Evolutionary conservation across 1,140 invertebrate genomes (phyloP), one percentile per base, ranked within the genome.

Genomic region (Holcopasites calliopsidis): DNA sequence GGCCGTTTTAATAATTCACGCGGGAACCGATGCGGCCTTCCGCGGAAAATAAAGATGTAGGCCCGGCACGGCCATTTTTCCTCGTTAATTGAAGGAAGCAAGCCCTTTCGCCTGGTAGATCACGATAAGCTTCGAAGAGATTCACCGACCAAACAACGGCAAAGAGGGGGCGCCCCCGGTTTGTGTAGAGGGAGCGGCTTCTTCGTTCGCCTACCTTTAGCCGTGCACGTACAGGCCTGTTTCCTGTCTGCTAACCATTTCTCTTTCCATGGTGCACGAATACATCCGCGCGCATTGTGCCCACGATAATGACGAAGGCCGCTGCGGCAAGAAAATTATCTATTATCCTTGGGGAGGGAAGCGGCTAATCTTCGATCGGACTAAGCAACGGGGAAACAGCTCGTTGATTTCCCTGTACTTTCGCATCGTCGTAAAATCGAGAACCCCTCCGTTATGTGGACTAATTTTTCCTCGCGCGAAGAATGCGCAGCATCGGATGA

Each of bases 41-140:
- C n/a, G n/a, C 55, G 62, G 47, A 83, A 82, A 85, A 85, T 82
- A 82, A 77, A 66, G 72, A 77, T 71, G 82, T 79, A 47, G 40
- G 40, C 80, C 18, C 50, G 1, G 55, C 31, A 49, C 65, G 55
- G 50, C 73, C 76, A 85, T 84, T 85, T 80, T 85, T 78, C 69
- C 79, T 72, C 58, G 83, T 79, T 85, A 85, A 85, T 85, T 84
- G 79, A 81, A 75, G 76, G 73, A 85, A 85, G 69, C 64, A 58
- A 79, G 68, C 40, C 71, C 77, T 64, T 85, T 82, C 77, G 68
- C 80, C 80, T 72, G 75, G 50, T 64, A 75, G 83, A 85, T 85
- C 73, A 75, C 69, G 83, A 85, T 85, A 85, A 85, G 79, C 76
- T 58, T n/a, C 50, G 57, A n/a, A n/a, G n/a, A 64, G 72, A 68